Evolutionary conservation across 2,888 invertebrate species (phyloP).

Genomic region (Drosophila formosana): DNA sequence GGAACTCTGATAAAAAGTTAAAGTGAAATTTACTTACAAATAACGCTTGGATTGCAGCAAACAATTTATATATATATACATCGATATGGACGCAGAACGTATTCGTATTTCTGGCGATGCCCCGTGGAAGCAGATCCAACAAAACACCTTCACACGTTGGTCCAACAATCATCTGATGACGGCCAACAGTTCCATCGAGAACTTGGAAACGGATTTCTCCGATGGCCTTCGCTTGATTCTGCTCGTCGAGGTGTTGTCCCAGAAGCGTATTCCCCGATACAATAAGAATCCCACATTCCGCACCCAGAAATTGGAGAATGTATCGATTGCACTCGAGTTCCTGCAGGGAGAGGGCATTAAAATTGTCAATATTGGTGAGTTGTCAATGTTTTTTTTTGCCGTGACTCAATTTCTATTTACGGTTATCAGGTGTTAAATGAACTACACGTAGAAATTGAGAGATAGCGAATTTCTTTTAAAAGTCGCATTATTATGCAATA

Average conservation of each 20-base stretch:
- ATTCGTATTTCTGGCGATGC: conserved; percentile 92
- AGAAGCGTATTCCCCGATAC: conserved; percentile 91
- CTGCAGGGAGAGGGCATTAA: conserved; percentile 94
- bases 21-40: not conserved
- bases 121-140: conserved; percentile 96
- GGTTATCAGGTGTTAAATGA: conserved; percentile 18
- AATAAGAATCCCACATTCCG: conserved; percentile 94
- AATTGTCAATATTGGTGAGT: conserved; percentile 96
- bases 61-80: not conserved
- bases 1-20: conserved; percentile 13
- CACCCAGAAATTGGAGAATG: conserved; percentile 96
- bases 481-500: conserved; percentile 11
- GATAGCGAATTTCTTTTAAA: conserved; percentile 10
- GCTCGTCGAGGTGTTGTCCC: conserved; percentile 92
- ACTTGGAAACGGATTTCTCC: conserved; percentile 92
- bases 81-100: conserved; percentile 18
- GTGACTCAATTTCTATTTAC: conserved; percentile 26
- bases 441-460: not conserved
- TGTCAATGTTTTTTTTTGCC: conserved; percentile 53
- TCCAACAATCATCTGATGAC: conserved; percentile 95
- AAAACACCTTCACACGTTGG: conserved; percentile 97
- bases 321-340: conserved; percentile 94
- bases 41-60: not conserved
- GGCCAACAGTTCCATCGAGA: conserved; percentile 90
- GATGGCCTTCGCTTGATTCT: conserved; percentile 92